Evolutionary conservation across 2,888 invertebrate genomes (phyloP), one percentile per base, ranked within the genome.

Genomic region (Sesia bembeciformis): DNA sequence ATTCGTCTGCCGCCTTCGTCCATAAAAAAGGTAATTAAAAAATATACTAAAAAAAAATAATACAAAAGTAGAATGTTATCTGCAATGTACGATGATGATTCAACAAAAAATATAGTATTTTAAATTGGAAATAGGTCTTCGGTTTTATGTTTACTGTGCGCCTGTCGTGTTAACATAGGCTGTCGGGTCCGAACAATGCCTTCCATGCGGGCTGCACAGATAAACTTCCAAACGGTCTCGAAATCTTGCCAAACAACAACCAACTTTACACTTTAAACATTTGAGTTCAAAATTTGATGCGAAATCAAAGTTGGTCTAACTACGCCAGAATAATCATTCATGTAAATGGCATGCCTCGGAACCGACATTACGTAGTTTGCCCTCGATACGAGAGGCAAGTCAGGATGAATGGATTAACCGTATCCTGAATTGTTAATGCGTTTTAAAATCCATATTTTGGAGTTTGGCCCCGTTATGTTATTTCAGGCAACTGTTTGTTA

Each of bases 301-400:
- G 53, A 46, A 52, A 57, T 54, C 52, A 57, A 54, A 61, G 55
- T 40, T 53, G 54, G 53, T 51, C 60, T 62, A 59, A 64, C 62
- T 67, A 64, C 63, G 66, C 61, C 66, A 72, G 76, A 80, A 82
- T 81, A 81, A 83, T 82, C 80, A 83, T 80, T 83, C 79, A 84
- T 84, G 82, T 81, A 84, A 84, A 84, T 83, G 76, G 74, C 72
- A 76, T 78, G 76, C 78, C 75, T 76, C 71, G 66, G 74, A 76
- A 76, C 74, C 73, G 68, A 76, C 76, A 75, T 80, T 77, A 74
- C 74, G 75, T 78, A 82, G 83, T 80, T 82, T 78, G 74, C 73
- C 72, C 74, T 70, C 74, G 68, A 80, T 78, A 67, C 65, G 66
- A 69, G 69, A 72, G 64, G 68, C 65, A 71, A 75, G 72, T 72